Evolutionary conservation across 2,888 invertebrate genomes (phyloP), one percentile per base, ranked within the genome.

Genomic region (Catocala nupta): DNA sequence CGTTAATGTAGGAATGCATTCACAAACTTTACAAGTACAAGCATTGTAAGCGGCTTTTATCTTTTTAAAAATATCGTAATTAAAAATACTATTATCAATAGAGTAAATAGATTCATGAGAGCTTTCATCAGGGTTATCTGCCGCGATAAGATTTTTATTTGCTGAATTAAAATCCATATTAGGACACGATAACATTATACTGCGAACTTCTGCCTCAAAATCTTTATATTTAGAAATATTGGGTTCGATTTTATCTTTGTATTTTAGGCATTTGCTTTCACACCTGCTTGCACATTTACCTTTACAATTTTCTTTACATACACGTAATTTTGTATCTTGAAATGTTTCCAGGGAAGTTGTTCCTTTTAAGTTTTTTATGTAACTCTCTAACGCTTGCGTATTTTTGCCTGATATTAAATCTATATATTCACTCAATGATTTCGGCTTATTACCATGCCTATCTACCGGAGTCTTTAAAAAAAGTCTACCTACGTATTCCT

Each of bases 11-110:
- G 63, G 68, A 13, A 90, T 73, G 52, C 92, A 93, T 71, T 91
- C 88, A 57, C 92, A 93, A 36, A 91, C 83, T 83, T 86, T 91
- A 64, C 93, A 92, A 76, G 85, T 90, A 54, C 93, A 93, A 0
- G 87, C 89, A 52, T 87, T 81, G 54, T 90, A 92, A 12, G 84
- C 83, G 67, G 91, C 88, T 77, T 87, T 89, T 49, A 92, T 77
- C 77, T 77, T 86, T 44, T 77, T 80, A 5, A 89, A 69, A 59
- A 92, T 82, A 62, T 92, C 86, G 47, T 70, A 68, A 44, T 79
- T 81, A 12, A 81, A 69, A 43, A 12, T 9, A 6, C 7, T 11
- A 25, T 60, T 53, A 43, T 9, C 6, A 39, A 34, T 4, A 9
- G 8, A 34, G n/a, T 13, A 45, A 55, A 43, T 7, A 43, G 54